A percentile compares a stretch with the other conserved stretches of the same genome.
phyloP scores from a whole-genome alignment of 2,113 vertebrate species.

The Hymenochirus boettgeri region DNA sequence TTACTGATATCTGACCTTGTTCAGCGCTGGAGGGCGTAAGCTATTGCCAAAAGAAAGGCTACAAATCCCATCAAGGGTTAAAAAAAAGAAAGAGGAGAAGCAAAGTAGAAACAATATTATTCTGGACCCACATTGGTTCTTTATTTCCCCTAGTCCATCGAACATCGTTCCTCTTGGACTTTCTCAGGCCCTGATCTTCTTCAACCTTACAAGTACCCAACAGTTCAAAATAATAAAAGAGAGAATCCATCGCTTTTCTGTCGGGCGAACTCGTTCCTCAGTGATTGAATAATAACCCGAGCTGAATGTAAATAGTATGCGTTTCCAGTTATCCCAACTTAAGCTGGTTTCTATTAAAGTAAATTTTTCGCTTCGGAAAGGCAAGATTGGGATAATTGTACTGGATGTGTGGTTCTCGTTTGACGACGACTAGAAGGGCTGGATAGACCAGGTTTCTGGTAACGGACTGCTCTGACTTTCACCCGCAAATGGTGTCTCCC shows the following conservation, averaged over 20 bases:
- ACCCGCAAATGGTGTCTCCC: no score
- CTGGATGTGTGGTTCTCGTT: no score
- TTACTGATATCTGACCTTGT: constrained; percentile 19
- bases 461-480: no score
- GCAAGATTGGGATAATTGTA: no score
- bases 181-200: constrained; percentile 13
- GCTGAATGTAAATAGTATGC: constrained; percentile 24
- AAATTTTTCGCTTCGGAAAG: neutral
- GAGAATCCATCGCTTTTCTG: constrained; percentile 35
- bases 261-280: constrained; percentile 8
- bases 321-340: constrained; percentile 1
- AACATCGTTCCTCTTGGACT: constrained; percentile 17
- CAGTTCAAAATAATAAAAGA: no score
- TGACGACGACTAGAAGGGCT: no score
- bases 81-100: constrained; percentile 10
- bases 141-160: constrained; percentile 10
- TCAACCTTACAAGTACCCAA: constrained; percentile 8
- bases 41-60: neutral
- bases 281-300: constrained; percentile 29
- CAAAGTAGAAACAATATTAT: neutral
- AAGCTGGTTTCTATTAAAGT: neutral
- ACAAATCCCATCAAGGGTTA: neutral
- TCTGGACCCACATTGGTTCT: constrained; percentile 2
- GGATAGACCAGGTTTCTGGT: no score
- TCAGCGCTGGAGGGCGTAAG: constrained; percentile 1